Evolutionary conservation across 2,113 vertebrate species (phyloP).

Genomic region (Megatriorchis doriae): DNA sequence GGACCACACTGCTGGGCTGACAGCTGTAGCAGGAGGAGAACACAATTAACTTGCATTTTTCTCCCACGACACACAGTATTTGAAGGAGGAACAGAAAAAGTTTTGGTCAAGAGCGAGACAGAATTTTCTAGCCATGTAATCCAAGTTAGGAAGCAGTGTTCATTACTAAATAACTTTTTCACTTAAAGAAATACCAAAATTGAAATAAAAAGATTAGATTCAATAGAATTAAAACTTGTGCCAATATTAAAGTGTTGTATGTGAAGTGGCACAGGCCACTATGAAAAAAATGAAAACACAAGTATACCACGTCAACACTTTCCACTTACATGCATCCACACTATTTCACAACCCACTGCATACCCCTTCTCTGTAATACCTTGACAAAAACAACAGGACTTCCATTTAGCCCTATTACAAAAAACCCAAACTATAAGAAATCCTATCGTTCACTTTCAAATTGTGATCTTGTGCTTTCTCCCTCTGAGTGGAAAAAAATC

Average conservation of each 20-base stretch:
- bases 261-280: neutral
- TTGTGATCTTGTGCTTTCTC: neutral
- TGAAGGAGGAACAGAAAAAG: neutral
- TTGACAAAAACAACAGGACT: neutral
- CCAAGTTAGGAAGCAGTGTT: neutral
- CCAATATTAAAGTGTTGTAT: neutral
- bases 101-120: neutral
- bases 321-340: neutral
- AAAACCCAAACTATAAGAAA: neutral
- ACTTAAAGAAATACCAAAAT: neutral
- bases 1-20: neutral
- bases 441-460: neutral
- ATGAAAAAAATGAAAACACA: neutral
- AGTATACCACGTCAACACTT: neutral
- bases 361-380: neutral
- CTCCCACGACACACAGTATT: rapidly evolving
- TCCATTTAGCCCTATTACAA: neutral
- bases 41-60: neutral
- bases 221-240: neutral
- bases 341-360: neutral
- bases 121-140: neutral
- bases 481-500: neutral
- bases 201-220: neutral
- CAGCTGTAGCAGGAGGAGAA: neutral
- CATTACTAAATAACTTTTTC: neutral